Evolutionary conservation across 2,113 vertebrate genomes (phyloP), one percentile per base, ranked within the genome.

Genomic region (Chlorodrepanis virens): DNA sequence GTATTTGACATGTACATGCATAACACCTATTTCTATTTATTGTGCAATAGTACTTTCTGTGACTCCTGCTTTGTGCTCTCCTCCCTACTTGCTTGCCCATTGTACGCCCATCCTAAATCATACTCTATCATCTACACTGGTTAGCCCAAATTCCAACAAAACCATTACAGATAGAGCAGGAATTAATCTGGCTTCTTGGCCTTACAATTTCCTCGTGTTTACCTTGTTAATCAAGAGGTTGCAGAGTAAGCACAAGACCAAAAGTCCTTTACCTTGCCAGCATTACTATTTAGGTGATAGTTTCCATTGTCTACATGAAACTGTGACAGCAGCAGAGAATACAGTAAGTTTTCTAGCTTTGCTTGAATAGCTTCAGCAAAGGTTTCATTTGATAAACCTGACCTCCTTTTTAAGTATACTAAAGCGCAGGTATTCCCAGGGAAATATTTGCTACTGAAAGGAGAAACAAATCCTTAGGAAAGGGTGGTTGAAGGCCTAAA

Each of bases 11-110:
- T 64, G 13, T 47, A 80, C 31, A 49, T 60, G 14, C 40, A 57
- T 60, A 54, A 14, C 86, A 94, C 70, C 95, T 96, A 93, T 95
- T 90, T 78, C 27, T 96, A 92, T 94, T 96, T 96, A 95, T 87
- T 93, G 39, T 35, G 21, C 5, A 7, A 8, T n/a, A 57, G 44
- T 76, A 61, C 35, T 69, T 90, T 8, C 42, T 69, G 25, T 65
- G 37, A 70, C 17, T 95, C 6, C 8, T 31, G 22, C 64, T 89
- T 77, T 35, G 28, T 64, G 31, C 29, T 87, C 29, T 63, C 1
- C 35, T 89, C 91, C 92, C n/a, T 78, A 6, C 29, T 70, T 65
- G 27, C 57, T 89, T 88, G 24, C 24, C 53, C 13, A 11, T 27
- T 72, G 16, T 24, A 37, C 15, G 12, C 21, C 52, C 25, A 12